A percentile compares a stretch with the other conserved stretches of the same genome.
Evolutionary conservation across 1,140 invertebrate genomes (phyloP).

Genomic region (Aphelinus atriplicis): DNA sequence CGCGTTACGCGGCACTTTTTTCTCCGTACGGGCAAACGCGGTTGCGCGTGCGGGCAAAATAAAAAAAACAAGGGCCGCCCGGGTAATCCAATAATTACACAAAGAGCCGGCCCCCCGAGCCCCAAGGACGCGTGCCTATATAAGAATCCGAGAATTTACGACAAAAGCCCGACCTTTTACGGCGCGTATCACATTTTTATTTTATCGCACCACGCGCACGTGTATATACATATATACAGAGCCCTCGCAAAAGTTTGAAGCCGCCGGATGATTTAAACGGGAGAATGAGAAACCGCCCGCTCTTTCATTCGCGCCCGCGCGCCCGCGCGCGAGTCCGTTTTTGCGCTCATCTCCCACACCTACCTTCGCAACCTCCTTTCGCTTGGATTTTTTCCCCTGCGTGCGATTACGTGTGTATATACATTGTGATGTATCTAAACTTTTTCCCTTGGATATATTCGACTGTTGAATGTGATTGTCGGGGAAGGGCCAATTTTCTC

Average conservation of each 20-base stretch:
- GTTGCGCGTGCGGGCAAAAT: neutral
- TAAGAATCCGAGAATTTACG: constrained; percentile 42
- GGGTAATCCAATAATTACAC: constrained; percentile 40
- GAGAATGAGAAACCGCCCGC: constrained; percentile 4
- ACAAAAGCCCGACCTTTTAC: constrained; percentile 39
- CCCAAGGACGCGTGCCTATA: constrained; percentile 25
- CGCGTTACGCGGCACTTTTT: constrained; percentile 35
- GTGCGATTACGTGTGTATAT: too few relatives aligned
- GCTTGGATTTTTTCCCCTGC: too few relatives aligned
- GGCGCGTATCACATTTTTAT: constrained; percentile 39
- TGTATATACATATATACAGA: too few relatives aligned
- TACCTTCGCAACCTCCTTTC: too few relatives aligned
- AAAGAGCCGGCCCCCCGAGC: constrained; percentile 14
- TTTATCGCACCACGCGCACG: constrained; percentile 15
- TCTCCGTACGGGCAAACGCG: neutral
- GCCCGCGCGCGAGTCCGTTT: too few relatives aligned
- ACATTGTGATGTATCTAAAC: too few relatives aligned
- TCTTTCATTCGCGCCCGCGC: neutral
- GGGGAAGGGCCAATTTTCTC: too few relatives aligned
- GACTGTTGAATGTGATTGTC: too few relatives aligned
- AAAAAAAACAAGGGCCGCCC: constrained; percentile 7
- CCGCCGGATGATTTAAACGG: constrained; percentile 37
- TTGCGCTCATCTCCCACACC: neutral
- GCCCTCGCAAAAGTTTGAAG: constrained; percentile 34
- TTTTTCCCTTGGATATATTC: too few relatives aligned